Conservation (phyloP, 2,797 vertebrate species). For the Rousettus madagascariensis region DNA sequence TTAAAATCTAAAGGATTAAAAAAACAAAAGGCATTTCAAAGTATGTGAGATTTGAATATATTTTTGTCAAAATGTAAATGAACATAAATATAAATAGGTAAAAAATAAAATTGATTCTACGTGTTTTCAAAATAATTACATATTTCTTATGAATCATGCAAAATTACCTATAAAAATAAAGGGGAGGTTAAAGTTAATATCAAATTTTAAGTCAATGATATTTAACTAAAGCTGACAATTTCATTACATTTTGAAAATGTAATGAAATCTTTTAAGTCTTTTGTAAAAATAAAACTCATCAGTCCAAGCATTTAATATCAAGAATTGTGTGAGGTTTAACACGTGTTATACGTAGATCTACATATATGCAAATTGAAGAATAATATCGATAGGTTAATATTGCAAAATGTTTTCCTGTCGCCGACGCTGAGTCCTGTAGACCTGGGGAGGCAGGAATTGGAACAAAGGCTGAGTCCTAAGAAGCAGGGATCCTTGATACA, state of each 20-base stretch:
- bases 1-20: not conserved
- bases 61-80: not conserved
- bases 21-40: not conserved
- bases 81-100: not conserved
- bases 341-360: not conserved
- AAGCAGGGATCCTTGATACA: not conserved
- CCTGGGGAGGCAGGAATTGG: not conserved
- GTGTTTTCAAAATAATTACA: not conserved
- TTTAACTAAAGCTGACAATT: not conserved
- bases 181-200: not conserved
- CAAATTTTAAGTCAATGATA: not conserved
- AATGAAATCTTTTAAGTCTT: not conserved
- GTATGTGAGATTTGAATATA: not conserved
- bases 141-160: slow-evolving; percentile 12
- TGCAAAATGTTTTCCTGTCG: not conserved
- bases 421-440: not conserved
- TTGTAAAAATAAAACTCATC: not conserved
- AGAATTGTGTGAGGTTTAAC: slow-evolving; percentile 8
- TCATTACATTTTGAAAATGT: slow-evolving; percentile 11
- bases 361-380: not conserved
- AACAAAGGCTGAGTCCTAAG: not conserved
- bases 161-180: slow-evolving; percentile 19
- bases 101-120: not conserved
- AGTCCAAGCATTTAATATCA: not conserved
- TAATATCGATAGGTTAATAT: not conserved